Evolutionary conservation across 2,888 invertebrate genomes (phyloP).

Genomic region (Slavum lentiscoides): DNA sequence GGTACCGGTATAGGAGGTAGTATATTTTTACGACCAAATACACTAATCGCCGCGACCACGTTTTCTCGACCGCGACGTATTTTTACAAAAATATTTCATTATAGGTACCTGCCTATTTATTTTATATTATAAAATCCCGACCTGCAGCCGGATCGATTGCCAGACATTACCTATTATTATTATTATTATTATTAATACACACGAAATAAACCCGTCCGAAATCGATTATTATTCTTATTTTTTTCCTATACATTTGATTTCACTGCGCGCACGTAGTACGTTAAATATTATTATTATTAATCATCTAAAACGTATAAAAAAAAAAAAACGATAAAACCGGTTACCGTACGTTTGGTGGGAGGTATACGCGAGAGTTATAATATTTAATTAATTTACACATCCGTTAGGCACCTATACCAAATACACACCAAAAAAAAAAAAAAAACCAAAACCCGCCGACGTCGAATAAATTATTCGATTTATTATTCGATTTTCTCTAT

Average conservation of each 20-base stretch:
- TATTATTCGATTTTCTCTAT: slow-evolving; percentile 12
- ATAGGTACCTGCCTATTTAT: too few relatives aligned
- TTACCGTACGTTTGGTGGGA: background rate
- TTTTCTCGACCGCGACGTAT: slow-evolving; percentile 3
- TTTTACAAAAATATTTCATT: background rate
- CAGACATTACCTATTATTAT: background rate
- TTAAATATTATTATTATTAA: too few relatives aligned
- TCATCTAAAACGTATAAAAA: slow-evolving; percentile 9
- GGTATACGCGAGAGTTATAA: background rate
- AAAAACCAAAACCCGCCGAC: too few relatives aligned
- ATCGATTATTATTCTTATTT: slow-evolving; percentile 41
- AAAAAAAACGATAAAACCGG: slow-evolving; percentile 42
- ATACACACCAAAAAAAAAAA: too few relatives aligned
- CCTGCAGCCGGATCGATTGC: background rate
- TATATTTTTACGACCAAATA: background rate
- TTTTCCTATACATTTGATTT: slow-evolving; percentile 27
- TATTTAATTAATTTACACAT: background rate
- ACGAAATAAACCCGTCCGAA: background rate
- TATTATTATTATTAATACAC: background rate
- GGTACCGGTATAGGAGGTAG: slow-evolving; percentile 1
- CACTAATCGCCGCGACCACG: slow-evolving; percentile 34
- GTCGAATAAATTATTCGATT: too few relatives aligned
- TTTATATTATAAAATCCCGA: background rate
- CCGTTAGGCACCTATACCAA: too few relatives aligned
- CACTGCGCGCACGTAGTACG: background rate